phyloP scores from a whole-genome alignment of 2,113 vertebrate species.

The Heptranchias perlo region DNA sequence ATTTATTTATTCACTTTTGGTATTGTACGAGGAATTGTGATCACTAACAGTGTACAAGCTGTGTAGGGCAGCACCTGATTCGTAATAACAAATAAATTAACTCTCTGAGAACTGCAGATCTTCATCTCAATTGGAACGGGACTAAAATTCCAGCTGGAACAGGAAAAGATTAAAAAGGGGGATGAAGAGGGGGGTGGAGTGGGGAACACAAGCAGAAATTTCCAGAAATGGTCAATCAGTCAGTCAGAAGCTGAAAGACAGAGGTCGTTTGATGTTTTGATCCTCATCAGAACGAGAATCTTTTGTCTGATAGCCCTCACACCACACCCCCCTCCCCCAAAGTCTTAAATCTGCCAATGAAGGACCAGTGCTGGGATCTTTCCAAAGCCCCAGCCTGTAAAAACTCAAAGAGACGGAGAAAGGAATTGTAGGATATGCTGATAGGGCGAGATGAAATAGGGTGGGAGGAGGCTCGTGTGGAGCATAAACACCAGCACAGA shows the following conservation, averaged over 20 bases:
- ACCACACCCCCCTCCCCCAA: background rate
- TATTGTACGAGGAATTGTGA: constrained; percentile 1
- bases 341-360: background rate
- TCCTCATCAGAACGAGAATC: background rate
- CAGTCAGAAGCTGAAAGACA: background rate
- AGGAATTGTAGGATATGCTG: too few species aligned
- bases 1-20: constrained; percentile 15
- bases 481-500: too few species aligned
- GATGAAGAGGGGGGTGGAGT: background rate
- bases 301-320: background rate
- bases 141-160: background rate
- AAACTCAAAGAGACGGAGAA: background rate
- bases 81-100: background rate
- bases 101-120: too few species aligned
- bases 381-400: background rate
- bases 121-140: background rate
- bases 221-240: too few species aligned
- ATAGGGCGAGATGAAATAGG: too few species aligned
- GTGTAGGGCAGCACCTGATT: background rate
- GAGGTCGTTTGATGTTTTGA: background rate
- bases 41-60: background rate
- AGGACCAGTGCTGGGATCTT: background rate
- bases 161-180: background rate
- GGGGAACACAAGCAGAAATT: background rate
- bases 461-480: too few species aligned